Percentiles rank a stretch among this genome's conserved stretches.
phyloP scores from a whole-genome alignment of 2,797 vertebrate genomes.

The Heteromormyrus szaboi region DNA sequence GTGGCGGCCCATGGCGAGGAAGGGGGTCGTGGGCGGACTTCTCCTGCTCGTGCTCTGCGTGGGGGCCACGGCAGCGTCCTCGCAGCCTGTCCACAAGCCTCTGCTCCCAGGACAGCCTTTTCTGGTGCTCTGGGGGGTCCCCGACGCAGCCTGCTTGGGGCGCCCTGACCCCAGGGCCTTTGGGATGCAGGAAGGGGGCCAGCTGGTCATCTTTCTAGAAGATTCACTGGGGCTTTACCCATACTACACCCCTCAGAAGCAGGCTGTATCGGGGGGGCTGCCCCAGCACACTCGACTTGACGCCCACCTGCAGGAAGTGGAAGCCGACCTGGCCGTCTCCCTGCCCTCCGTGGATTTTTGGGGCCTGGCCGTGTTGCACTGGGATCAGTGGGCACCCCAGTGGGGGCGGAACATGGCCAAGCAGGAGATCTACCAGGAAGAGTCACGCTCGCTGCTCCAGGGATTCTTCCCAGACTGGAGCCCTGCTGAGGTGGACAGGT shows the following conservation, averaged over 20 bases:
- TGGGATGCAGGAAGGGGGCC: conserved; percentile 58
- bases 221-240: conserved; percentile 65
- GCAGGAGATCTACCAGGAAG: conserved; percentile 54
- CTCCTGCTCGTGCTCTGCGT: conserved; percentile 35
- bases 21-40: background rate
- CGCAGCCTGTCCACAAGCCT: conserved; percentile 53
- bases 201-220: conserved; percentile 62
- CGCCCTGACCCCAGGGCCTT: conserved; percentile 54
- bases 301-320: conserved; percentile 59
- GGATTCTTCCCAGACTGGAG: conserved; percentile 65
- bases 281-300: conserved; percentile 66
- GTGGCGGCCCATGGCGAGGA: background rate
- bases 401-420: conserved; percentile 61
- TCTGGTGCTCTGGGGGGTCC: conserved; percentile 65
- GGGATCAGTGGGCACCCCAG: conserved; percentile 66
- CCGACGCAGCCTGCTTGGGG: conserved; percentile 54
- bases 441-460: conserved; percentile 56
- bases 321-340: conserved; percentile 53
- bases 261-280: conserved; percentile 57
- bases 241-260: conserved; percentile 55
- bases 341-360: conserved; percentile 58
- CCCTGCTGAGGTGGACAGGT: conserved; percentile 61
- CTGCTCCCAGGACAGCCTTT: conserved; percentile 67
- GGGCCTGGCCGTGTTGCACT: conserved; percentile 61
- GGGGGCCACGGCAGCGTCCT: conserved; percentile 28